A percentile compares a stretch with the other conserved stretches of the same genome.
Evolutionary conservation across 1,140 invertebrate genomes (phyloP).

Genomic region (Bombus turneri): DNA sequence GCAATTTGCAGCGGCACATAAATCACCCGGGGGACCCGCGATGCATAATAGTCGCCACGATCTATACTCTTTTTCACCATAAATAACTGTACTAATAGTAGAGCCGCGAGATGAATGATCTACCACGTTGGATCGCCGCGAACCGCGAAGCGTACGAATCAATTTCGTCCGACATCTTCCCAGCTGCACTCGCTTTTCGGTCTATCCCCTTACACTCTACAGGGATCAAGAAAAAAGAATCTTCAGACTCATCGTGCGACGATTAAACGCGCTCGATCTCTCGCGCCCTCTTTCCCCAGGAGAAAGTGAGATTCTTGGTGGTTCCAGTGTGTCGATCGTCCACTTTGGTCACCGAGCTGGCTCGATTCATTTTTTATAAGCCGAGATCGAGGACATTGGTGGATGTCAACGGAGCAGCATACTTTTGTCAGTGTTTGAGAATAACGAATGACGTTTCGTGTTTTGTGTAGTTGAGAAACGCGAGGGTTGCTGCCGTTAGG

Average conservation of each 20-base stretch:
- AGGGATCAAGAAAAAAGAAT: background rate
- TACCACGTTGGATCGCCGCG: conserved; percentile 37
- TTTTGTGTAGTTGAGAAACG: background rate
- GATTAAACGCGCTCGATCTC: conserved; percentile 55
- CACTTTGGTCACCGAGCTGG: background rate
- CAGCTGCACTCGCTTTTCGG: conserved; percentile 56
- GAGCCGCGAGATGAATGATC: conserved; percentile 64
- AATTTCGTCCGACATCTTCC: conserved; percentile 68
- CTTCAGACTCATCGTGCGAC: conserved; percentile 64
- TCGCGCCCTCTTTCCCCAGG: background rate
- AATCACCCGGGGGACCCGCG: conserved; percentile 60
- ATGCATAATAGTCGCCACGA: conserved; percentile 68
- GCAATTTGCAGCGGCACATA: conserved; percentile 68
- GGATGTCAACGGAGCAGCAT: background rate
- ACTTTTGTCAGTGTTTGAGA: background rate
- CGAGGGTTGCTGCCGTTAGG: background rate
- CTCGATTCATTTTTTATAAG: conserved; percentile 12
- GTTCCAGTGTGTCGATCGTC: conserved; percentile 4
- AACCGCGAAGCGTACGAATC: conserved; percentile 63
- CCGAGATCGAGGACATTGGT: background rate
- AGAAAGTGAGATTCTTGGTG: background rate
- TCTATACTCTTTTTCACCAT: conserved; percentile 66
- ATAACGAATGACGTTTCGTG: background rate
- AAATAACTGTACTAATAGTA: conserved; percentile 72
- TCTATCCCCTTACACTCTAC: background rate